These are phyloP conservation scores for Gallinago jamesoni DNA, from an alignment of 2,113 vertebrate species.

Conservation along the genomic window DNA sequence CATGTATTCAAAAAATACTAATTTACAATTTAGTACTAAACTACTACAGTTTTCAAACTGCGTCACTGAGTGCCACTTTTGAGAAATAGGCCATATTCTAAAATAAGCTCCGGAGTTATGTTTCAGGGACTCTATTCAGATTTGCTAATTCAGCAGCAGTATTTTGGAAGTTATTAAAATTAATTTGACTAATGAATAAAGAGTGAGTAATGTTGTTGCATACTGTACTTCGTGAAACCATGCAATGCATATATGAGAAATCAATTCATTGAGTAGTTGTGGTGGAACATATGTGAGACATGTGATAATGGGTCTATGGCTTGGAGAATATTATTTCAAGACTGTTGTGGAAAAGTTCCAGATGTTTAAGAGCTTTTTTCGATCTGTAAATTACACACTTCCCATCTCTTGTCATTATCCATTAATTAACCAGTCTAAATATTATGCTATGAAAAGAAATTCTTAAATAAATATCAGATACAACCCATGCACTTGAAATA, in stretches of 20 bases:
- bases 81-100: neutral
- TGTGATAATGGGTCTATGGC: neutral
- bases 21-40: neutral
- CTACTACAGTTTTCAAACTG: neutral
- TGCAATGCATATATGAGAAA: neutral
- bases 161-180: neutral
- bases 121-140: neutral
- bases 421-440: constrained; percentile 21
- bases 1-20: neutral
- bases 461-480: neutral
- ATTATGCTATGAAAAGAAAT: neutral
- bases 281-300: neutral
- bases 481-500: neutral
- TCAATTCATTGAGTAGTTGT: neutral
- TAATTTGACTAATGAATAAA: neutral
- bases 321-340: neutral
- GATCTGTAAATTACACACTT: constrained; percentile 21
- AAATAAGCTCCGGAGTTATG: neutral
- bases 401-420: neutral
- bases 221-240: neutral
- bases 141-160: neutral
- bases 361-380: constrained; percentile 48
- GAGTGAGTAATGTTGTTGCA: neutral
- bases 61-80: neutral
- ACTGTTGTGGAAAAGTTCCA: constrained; percentile 40